Percentiles rank a stretch among this genome's conserved stretches.
phyloP scores from a whole-genome alignment of 1,140 invertebrate genomes.

The Ylistrum balloti region DNA sequence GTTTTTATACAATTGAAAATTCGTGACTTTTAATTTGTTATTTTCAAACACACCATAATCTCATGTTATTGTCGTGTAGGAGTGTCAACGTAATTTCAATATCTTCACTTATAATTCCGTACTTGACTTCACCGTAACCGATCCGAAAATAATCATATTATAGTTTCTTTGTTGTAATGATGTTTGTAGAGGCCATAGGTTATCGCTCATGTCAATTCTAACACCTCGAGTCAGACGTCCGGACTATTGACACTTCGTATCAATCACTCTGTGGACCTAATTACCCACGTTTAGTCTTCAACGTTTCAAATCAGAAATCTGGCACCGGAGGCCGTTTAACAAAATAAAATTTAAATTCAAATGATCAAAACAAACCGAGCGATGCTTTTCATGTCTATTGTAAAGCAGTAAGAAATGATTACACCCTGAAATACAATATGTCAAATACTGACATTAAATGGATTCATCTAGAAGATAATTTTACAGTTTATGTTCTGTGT shows the following conservation, averaged over 20 bases:
- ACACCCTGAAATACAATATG: no score
- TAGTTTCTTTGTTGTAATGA: constrained; percentile 35
- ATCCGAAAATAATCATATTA: constrained; percentile 30
- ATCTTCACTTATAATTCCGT: constrained; percentile 18
- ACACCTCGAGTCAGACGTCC: constrained; percentile 14
- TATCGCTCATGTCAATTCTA: constrained; percentile 39
- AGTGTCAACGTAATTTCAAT: neutral
- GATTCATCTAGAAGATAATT: no score
- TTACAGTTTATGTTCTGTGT: no score
- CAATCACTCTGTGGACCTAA: neutral
- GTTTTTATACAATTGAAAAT: constrained; percentile 31
- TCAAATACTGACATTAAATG: no score
- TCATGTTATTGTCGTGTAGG: neutral
- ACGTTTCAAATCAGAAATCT: constrained; percentile 18
- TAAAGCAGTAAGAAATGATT: no score
- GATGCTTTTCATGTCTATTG: no score
- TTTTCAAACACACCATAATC: neutral
- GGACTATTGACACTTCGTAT: constrained; percentile 26
- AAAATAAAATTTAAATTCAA: neutral
- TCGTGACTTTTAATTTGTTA: constrained; percentile 21
- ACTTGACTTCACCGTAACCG: constrained; percentile 25
- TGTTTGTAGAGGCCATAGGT: neutral
- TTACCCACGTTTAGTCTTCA: neutral
- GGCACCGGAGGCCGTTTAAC: neutral
- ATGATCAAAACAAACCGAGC: neutral